These are phyloP conservation scores for Corythaixoides concolor DNA, from an alignment of 2,113 vertebrate species.

Conservation along the genomic window DNA sequence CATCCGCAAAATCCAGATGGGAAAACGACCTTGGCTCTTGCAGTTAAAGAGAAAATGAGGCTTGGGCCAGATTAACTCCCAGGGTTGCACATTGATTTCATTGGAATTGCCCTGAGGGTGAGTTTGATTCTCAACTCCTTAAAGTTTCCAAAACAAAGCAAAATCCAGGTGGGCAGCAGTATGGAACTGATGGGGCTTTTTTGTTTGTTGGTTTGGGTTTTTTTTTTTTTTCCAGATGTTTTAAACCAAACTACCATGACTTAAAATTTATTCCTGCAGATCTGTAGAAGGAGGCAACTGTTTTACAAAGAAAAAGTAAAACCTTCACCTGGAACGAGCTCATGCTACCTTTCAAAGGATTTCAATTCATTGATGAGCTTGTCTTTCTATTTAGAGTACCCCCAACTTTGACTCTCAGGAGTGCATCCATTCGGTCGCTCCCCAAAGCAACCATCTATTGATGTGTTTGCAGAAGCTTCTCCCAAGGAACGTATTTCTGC, in stretches of 20 bases:
- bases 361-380: neutral
- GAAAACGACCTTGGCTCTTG: constrained; percentile 48
- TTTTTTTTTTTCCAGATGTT: neutral
- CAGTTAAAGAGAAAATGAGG: constrained; percentile 51
- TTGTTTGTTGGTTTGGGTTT: neutral
- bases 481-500: neutral
- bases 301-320: neutral
- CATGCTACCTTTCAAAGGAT: neutral
- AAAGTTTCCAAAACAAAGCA: neutral
- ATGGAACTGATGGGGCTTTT: neutral
- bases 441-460: neutral
- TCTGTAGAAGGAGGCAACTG: neutral
- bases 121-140: neutral
- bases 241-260: neutral
- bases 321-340: neutral
- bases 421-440: neutral
- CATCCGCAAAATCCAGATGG: constrained; percentile 43
- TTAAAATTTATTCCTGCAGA: neutral
- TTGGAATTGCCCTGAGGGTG: neutral
- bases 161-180: neutral
- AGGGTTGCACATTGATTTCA: neutral
- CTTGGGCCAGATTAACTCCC: constrained; percentile 48
- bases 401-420: neutral
- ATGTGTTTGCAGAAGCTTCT: neutral
- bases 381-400: neutral